These are phyloP conservation scores for Capromys pilorides DNA, from an alignment of 2,797 vertebrate genomes.

Conservation along the genomic window DNA sequence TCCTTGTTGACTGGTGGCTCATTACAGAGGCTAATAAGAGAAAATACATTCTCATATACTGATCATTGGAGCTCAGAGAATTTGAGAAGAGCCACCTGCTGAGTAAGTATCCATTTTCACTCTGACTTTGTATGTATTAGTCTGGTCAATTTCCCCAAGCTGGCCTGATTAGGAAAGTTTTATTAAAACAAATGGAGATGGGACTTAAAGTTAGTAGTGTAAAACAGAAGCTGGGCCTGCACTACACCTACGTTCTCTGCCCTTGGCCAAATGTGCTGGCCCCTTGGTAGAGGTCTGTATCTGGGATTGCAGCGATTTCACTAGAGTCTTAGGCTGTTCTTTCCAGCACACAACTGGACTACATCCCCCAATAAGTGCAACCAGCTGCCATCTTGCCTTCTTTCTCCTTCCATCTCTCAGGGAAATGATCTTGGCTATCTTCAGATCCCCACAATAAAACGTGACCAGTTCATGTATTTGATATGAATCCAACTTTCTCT, in stretches of 20 bases:
- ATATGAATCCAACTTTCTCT: not conserved
- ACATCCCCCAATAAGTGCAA: not conserved
- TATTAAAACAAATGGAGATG: constrained; percentile 73
- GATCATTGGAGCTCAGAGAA: constrained; percentile 52
- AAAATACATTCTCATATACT: constrained; percentile 58
- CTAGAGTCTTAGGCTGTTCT: not conserved
- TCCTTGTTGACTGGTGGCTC: constrained; percentile 67
- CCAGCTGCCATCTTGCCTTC: not conserved
- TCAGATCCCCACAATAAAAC: not conserved
- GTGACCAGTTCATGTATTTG: not conserved
- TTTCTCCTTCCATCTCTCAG: not conserved
- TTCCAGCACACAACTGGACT: not conserved
- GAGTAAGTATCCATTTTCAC: constrained; percentile 67
- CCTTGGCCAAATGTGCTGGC: not conserved
- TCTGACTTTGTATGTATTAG: constrained; percentile 66
- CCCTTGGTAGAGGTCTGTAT: not conserved
- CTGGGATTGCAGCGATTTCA: not conserved
- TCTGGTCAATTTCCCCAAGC: constrained; percentile 57
- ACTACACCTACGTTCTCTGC: not conserved
- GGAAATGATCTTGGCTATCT: not conserved
- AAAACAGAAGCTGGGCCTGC: constrained; percentile 49
- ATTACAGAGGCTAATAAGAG: constrained; percentile 73
- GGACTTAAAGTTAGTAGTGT: constrained; percentile 45
- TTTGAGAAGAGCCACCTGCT: constrained; percentile 65
- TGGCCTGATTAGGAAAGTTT: constrained; percentile 61